Evolutionary conservation across 2,113 vertebrate species (phyloP).

Genomic region (Lepidothrix coronata): DNA sequence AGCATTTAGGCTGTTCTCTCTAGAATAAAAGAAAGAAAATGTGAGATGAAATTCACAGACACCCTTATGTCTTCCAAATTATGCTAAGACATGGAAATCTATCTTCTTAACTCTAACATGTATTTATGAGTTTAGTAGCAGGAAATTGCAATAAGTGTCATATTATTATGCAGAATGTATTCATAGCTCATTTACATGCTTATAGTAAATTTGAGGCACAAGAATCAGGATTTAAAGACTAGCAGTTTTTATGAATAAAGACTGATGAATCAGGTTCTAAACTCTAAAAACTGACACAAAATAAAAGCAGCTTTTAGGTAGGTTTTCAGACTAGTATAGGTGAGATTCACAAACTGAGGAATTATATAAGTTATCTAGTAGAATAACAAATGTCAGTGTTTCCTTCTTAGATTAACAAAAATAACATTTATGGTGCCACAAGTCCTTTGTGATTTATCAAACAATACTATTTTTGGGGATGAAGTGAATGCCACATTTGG

Average conservation of each 20-base stretch:
- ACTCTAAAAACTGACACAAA: not conserved
- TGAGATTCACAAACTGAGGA: not conserved
- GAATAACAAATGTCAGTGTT: slow-evolving; percentile 62
- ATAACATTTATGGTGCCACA: slow-evolving; percentile 69
- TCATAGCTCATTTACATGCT: slow-evolving; percentile 12
- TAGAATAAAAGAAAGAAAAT: not conserved
- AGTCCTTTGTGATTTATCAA: slow-evolving; percentile 61
- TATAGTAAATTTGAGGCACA: not conserved
- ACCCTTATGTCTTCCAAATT: not conserved
- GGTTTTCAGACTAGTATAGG: not conserved
- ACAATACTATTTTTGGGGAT: not conserved
- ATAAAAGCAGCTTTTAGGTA: not conserved
- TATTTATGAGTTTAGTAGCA: not conserved
- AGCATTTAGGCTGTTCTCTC: not conserved
- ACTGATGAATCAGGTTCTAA: not conserved
- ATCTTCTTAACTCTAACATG: not conserved
- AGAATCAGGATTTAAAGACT: not conserved
- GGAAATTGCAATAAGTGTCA: not conserved
- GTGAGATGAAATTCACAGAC: not conserved
- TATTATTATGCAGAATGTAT: not conserved
- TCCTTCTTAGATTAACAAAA: slow-evolving; percentile 77
- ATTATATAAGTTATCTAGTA: slow-evolving; percentile 43
- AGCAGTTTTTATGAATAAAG: not conserved
- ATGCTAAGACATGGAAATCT: not conserved
- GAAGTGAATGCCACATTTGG: not conserved